These are phyloP conservation scores for Rhinoptilus africanus DNA, from an alignment of 2,113 vertebrate genomes.

Conservation along the genomic window DNA sequence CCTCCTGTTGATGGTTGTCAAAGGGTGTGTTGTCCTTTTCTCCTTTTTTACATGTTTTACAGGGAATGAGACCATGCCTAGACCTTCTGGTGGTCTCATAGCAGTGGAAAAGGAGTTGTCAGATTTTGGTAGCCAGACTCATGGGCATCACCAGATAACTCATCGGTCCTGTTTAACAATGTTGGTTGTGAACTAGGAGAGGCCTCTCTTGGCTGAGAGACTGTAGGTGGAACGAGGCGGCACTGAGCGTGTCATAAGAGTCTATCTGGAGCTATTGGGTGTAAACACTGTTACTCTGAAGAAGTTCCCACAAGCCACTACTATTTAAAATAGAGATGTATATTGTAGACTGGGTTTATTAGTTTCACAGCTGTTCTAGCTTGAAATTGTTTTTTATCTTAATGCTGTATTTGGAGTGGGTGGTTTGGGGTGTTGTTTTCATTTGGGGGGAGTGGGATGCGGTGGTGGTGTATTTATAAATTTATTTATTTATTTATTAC, in stretches of 20 bases:
- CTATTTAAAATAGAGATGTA: neutral
- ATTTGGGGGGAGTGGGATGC: rapidly evolving
- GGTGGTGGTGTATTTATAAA: neutral
- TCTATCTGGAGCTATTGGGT: neutral
- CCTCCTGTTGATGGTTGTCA: neutral
- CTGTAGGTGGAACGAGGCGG: neutral
- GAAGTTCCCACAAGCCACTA: neutral
- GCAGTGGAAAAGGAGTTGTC: neutral
- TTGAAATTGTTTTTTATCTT: neutral
- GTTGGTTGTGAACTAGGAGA: neutral
- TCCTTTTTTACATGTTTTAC: neutral
- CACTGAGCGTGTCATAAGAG: neutral
- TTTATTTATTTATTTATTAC: neutral
- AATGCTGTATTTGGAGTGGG: neutral
- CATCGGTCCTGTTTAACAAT: neutral
- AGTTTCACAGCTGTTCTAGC: neutral
- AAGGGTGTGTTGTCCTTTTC: neutral
- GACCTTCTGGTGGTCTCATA: neutral
- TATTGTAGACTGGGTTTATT: neutral
- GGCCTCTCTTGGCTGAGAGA: neutral
- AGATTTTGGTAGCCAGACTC: neutral
- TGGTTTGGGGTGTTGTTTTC: neutral
- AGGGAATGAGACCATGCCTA: neutral
- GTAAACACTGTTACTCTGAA: neutral
- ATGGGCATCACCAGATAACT: neutral